Conservation (phyloP, 2,113 vertebrate genomes). For the Calypte anna region DNA sequence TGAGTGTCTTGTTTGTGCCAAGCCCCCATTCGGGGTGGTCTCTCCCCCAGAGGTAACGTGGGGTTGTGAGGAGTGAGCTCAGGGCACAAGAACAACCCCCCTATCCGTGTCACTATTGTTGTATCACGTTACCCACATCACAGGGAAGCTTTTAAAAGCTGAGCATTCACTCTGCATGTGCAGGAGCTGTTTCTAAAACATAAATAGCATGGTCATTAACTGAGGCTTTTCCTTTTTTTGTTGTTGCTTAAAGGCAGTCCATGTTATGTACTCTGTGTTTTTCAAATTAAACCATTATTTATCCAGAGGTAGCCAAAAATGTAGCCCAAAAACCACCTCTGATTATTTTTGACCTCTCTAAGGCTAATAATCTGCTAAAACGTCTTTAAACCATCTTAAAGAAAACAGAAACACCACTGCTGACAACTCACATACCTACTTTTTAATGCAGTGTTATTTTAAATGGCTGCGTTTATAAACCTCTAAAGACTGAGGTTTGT, state of each 20-base stretch:
- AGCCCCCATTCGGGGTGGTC: not conserved
- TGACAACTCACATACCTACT: constrained; percentile 75
- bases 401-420: constrained; percentile 71
- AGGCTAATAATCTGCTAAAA: constrained; percentile 73
- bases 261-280: constrained; percentile 35
- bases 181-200: constrained; percentile 38
- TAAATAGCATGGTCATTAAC: not conserved
- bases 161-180: not conserved
- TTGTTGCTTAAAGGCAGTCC: constrained; percentile 44
- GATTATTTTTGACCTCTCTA: constrained; percentile 69
- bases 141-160: not conserved
- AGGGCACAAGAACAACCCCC: fast-evolving
- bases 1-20: not conserved
- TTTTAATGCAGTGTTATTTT: constrained; percentile 73
- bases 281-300: constrained; percentile 56
- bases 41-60: not conserved
- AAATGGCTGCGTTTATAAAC: constrained; percentile 71
- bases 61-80: not conserved
- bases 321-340: constrained; percentile 51
- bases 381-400: constrained; percentile 68
- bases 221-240: constrained; percentile 17
- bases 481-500: constrained; percentile 69
- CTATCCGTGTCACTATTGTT: not conserved
- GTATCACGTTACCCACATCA: not conserved
- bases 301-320: constrained; percentile 59